Percentiles rank a stretch among this genome's conserved stretches.
phyloP scores from a whole-genome alignment of 1,140 invertebrate genomes.

The Himalopsyche phryganea region DNA sequence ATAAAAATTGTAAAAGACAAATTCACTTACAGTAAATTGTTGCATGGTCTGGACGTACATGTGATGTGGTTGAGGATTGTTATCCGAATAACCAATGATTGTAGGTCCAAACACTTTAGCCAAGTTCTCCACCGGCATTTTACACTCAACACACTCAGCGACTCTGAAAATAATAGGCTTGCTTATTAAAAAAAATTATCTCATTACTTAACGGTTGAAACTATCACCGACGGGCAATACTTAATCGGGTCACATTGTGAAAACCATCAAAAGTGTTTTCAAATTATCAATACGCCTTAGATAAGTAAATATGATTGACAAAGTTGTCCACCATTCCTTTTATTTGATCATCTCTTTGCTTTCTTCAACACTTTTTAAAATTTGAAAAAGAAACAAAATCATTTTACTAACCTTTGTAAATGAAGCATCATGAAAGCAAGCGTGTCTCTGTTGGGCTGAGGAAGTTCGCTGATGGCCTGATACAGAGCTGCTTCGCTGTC shows the following conservation, averaged over 20 bases:
- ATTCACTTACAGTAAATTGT: slow-evolving; percentile 19
- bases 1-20: no score
- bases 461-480: slow-evolving; percentile 69
- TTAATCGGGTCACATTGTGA: background rate
- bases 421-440: slow-evolving; percentile 80
- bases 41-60: slow-evolving; percentile 27
- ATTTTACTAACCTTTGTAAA: slow-evolving; percentile 66
- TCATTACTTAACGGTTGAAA: background rate
- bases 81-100: slow-evolving; percentile 63
- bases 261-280: no score
- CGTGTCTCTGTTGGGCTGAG: slow-evolving; percentile 79
- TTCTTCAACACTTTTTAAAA: no score
- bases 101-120: slow-evolving; percentile 80
- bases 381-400: no score
- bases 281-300: no score
- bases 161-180: slow-evolving; percentile 53
- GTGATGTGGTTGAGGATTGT: slow-evolving; percentile 21
- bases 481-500: slow-evolving; percentile 53
- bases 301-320: no score
- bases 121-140: slow-evolving; percentile 74
- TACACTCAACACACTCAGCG: slow-evolving; percentile 66
- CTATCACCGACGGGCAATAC: background rate
- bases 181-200: background rate
- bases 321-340: no score
- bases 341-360: no score